Base-by-base conservation (phyloP, 2,888 invertebrate genomes). In the Caprella mutica region DNA sequence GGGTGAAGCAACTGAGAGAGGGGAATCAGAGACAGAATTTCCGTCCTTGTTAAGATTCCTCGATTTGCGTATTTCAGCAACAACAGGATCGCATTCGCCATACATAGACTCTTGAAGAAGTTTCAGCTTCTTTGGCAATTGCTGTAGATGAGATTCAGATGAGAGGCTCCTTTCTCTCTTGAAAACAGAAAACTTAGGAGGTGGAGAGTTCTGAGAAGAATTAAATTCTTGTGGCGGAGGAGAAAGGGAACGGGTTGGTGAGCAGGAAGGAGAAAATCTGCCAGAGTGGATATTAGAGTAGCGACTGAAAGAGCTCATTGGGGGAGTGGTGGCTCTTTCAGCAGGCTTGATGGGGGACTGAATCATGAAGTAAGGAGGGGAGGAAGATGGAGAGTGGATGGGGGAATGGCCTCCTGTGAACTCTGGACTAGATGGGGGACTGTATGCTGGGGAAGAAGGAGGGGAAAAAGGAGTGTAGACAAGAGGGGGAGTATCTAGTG, bases 311-410 rank as follows among this genome's bases (percentile, higher is more conserved):
- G 48, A 48, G 4, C 19, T 14, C 19, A 27, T 17, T n/a, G n/a
- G n/a, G n/a, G n/a, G n/a, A n/a, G n/a, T n/a, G n/a, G n/a, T n/a
- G n/a, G n/a, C n/a, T n/a, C n/a, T n/a, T n/a, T n/a, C n/a, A 6
- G 23, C 48, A 30, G 48, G 48, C n/a, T 48, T 48, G 48, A 48
- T 48, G 30, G 48, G 48, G 9, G 48, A 48, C 29, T 48, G 30
- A 19, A 30, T 17, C 12, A 30, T 17, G 17, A 48, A 48, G 30
- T 48, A 30, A 27, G 48, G 48, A 24, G 48, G 48, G 12, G 48
- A 48, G 21, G 48, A 26, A 17, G 48, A 48, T 5, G 29, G 29
- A 48, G 48, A 48, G 23, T n/a, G 27, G 14, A 26, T 26, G 23
- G 29, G 9, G 24, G 24, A 26, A n/a, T n/a, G n/a, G n/a, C n/a